These are phyloP conservation scores for Halictus ligatus DNA, from an alignment of 2,888 invertebrate species.

Conservation along the genomic window DNA sequence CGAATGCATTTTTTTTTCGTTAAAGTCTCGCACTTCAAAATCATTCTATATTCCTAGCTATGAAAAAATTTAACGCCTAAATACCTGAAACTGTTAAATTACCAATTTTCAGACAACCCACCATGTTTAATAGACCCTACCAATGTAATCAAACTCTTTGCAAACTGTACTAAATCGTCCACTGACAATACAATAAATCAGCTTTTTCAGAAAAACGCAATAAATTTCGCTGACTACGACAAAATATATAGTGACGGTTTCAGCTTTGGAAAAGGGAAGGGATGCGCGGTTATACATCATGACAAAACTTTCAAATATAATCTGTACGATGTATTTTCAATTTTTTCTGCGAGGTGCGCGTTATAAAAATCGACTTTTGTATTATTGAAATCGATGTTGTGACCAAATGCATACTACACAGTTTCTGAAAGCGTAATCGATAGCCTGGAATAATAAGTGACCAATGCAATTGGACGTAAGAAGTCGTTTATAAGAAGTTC, in stretches of 20 bases:
- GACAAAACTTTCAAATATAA: background rate
- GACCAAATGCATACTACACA: background rate
- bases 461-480: too few species aligned
- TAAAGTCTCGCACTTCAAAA: too few species aligned
- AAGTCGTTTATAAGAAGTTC: too few species aligned
- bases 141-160: background rate
- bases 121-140: background rate
- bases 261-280: background rate
- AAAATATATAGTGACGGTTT: background rate
- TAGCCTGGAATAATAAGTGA: too few species aligned
- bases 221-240: background rate
- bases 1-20: too few species aligned
- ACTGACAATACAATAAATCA: background rate
- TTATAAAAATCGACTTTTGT: background rate
- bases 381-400: background rate
- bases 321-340: background rate
- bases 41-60: too few species aligned
- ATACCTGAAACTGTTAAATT: background rate
- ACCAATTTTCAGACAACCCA: background rate
- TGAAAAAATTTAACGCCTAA: too few species aligned
- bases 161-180: background rate
- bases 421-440: too few species aligned
- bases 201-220: background rate
- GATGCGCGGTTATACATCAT: background rate
- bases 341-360: background rate